These are phyloP conservation scores for Alligator mississippiensis DNA, from an alignment of 2,113 vertebrate species.

Conservation along the genomic window DNA sequence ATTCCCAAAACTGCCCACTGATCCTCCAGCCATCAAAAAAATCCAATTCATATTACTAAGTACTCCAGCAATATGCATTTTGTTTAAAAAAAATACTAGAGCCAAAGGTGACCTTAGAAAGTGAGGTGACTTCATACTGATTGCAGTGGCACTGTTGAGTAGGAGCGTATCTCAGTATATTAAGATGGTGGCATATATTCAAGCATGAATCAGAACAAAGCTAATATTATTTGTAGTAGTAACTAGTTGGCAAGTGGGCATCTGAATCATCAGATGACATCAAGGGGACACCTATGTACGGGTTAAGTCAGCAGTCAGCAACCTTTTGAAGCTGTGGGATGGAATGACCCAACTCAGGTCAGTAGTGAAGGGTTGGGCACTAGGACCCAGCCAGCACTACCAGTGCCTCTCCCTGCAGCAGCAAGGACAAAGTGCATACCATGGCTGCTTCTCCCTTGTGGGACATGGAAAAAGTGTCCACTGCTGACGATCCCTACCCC, in stretches of 20 bases:
- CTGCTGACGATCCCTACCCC: no score
- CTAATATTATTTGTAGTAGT: background rate
- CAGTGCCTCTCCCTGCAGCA: no score
- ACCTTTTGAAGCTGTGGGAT: no score
- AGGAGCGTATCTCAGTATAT: background rate
- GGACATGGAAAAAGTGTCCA: no score
- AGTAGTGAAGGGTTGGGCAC: no score
- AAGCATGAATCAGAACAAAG: background rate
- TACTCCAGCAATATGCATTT: background rate
- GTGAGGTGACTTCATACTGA: background rate
- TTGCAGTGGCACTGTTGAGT: background rate
- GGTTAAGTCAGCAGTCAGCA: background rate
- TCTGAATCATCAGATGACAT: background rate
- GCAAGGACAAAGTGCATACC: no score
- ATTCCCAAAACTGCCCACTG: background rate
- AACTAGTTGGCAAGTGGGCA: background rate
- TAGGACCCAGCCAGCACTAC: no score
- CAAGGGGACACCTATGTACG: background rate
- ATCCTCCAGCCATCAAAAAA: background rate
- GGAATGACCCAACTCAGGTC: no score
- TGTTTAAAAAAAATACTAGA: background rate
- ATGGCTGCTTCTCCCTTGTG: no score
- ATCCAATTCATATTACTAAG: background rate
- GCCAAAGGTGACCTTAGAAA: background rate
- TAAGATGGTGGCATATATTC: background rate